Evolutionary conservation across 2,888 invertebrate species (phyloP).

Genomic region (Romanomermis culicivorax): DNA sequence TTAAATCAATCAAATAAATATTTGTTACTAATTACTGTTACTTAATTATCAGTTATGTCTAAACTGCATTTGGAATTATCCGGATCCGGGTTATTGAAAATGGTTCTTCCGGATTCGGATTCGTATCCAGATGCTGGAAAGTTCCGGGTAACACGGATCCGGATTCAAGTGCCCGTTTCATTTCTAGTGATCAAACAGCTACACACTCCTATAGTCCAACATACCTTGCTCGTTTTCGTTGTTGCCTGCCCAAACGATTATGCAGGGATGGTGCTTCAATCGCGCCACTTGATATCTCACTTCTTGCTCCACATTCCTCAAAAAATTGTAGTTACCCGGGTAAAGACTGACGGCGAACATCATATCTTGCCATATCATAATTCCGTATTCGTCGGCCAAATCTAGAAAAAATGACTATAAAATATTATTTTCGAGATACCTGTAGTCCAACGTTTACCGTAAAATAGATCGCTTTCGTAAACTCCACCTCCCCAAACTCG

Average conservation of each 20-base stretch:
- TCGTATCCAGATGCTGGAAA: too few relatives aligned
- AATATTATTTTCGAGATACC: neutral
- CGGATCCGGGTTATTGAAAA: too few relatives aligned
- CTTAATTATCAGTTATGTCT: too few relatives aligned
- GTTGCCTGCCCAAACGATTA: conserved; percentile 75
- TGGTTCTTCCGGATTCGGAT: too few relatives aligned
- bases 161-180: too few relatives aligned
- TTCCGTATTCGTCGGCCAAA: conserved; percentile 61
- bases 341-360: conserved; percentile 93
- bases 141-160: too few relatives aligned
- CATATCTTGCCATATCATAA: conserved; percentile 90
- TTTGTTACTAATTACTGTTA: too few relatives aligned
- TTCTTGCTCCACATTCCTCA: conserved; percentile 51
- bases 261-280: conserved; percentile 61
- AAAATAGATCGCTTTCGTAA: conserved; percentile 75
- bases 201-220: too few relatives aligned
- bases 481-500: conserved; percentile 98
- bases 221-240: conserved; percentile 88
- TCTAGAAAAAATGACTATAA: conserved; percentile 14
- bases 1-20: too few relatives aligned
- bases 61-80: too few relatives aligned
- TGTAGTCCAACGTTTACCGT: conserved; percentile 30
- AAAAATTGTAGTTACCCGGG: conserved; percentile 49
- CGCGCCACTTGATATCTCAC: conserved; percentile 51
- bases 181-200: too few relatives aligned